Evolutionary conservation across 1,140 invertebrate genomes (phyloP).

Genomic region (Pseudachorutes palmiensis): DNA sequence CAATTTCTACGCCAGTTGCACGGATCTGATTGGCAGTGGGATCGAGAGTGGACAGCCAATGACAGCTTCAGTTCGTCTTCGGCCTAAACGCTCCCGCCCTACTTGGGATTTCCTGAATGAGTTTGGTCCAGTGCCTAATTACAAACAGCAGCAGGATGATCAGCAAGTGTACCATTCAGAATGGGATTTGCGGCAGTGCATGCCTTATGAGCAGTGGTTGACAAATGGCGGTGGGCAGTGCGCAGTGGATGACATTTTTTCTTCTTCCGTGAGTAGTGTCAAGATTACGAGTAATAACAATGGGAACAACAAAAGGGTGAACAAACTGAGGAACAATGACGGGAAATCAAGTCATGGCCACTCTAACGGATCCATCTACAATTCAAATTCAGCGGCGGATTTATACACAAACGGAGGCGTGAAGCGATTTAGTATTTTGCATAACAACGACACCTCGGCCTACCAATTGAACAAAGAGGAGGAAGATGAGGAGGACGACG

Average conservation of each 20-base stretch:
- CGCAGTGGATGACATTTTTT: neutral
- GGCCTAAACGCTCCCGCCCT: constrained; percentile 34
- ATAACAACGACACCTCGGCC: constrained; percentile 71
- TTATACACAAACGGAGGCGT: constrained; percentile 20
- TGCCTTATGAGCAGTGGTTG: constrained; percentile 36
- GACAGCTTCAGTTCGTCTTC: constrained; percentile 33
- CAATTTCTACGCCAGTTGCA: constrained; percentile 32
- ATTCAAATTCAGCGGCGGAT: neutral
- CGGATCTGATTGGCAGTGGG: constrained; percentile 26
- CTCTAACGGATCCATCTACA: neutral
- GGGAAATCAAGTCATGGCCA: neutral
- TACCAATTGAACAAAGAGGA: constrained; percentile 58
- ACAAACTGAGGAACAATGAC: neutral
- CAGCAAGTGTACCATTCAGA: constrained; percentile 32
- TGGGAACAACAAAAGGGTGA: constrained; percentile 6
- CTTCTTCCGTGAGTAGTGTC: neutral
- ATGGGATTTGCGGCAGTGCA: constrained; percentile 36
- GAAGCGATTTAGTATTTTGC: constrained; percentile 58
- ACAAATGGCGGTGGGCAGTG: neutral
- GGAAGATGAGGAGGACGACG: constrained; percentile 22
- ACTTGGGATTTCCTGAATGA: constrained; percentile 32
- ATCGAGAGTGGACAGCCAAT: constrained; percentile 12
- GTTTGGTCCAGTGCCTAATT: constrained; percentile 36
- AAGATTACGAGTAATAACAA: neutral
- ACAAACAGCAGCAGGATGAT: constrained; percentile 25